Percentiles rank a stretch among this genome's conserved stretches.
phyloP scores from a whole-genome alignment of 2,888 invertebrate species.

The Drosophila borealis region DNA sequence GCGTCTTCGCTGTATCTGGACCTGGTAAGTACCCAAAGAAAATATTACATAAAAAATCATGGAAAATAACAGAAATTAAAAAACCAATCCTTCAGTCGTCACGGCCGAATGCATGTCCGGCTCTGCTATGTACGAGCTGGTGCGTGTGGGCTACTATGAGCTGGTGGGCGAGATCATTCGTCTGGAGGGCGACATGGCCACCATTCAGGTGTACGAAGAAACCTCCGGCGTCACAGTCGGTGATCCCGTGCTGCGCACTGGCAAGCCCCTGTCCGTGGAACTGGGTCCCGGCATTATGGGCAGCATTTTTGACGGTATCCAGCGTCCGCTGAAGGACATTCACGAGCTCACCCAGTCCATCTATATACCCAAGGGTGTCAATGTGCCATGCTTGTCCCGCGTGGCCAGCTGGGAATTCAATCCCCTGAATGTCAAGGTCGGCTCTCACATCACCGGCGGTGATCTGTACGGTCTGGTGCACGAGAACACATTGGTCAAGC shows the following conservation, averaged over 20 bases:
- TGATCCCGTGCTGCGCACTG: slow-evolving; percentile 98
- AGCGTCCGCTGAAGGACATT: slow-evolving; percentile 98
- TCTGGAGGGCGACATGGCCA: slow-evolving; percentile 99
- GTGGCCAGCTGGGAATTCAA: slow-evolving; percentile 96
- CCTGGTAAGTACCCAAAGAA: slow-evolving; percentile 89
- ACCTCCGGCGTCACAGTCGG: slow-evolving; percentile 99
- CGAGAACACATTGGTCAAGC: slow-evolving; percentile 99
- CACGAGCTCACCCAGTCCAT: slow-evolving; percentile 96
- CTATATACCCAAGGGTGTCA: slow-evolving; percentile 99
- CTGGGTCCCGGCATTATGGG: slow-evolving; percentile 99
- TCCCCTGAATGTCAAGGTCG: slow-evolving; percentile 93
- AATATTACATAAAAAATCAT: not conserved
- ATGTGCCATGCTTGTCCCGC: slow-evolving; percentile 95
- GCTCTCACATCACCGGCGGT: slow-evolving; percentile 99
- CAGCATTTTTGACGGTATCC: slow-evolving; percentile 99
- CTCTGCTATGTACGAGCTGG: slow-evolving; percentile 99
- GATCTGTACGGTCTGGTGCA: slow-evolving; percentile 98
- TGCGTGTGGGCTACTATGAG: slow-evolving; percentile 98
- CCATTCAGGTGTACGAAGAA: slow-evolving; percentile 99
- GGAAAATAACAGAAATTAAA: not conserved
- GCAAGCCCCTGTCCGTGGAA: slow-evolving; percentile 99
- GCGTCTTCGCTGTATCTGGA: slow-evolving; percentile 98
- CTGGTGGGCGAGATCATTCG: slow-evolving; percentile 99
- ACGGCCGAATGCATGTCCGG: slow-evolving; percentile 99
- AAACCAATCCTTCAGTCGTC: slow-evolving; percentile 90